phyloP scores from a whole-genome alignment of 2,113 vertebrate species.

The Gopherus evgoodei region DNA sequence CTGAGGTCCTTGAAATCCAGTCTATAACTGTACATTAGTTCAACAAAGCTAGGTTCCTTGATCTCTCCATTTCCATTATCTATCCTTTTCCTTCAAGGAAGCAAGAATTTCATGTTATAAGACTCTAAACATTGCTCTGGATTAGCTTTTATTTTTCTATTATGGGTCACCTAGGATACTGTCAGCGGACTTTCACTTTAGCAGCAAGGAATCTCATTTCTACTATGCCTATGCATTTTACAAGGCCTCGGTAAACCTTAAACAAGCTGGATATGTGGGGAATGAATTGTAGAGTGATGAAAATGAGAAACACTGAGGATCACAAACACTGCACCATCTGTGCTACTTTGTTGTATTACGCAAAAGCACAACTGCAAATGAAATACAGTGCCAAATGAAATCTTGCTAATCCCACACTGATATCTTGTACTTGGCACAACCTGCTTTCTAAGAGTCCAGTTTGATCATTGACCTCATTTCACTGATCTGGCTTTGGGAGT shows the following conservation, averaged over 20 bases:
- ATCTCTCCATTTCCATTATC: neutral
- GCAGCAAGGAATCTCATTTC: constrained; percentile 71
- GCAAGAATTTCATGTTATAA: constrained; percentile 37
- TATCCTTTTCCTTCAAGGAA: constrained; percentile 6
- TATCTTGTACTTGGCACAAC: constrained; percentile 35
- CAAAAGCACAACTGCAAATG: constrained; percentile 57
- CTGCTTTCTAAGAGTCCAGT: constrained; percentile 42
- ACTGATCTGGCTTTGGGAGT: constrained; percentile 34
- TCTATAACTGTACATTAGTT: neutral
- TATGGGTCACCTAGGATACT: constrained; percentile 50
- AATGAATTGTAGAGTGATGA: constrained; percentile 56
- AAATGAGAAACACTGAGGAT: constrained; percentile 68
- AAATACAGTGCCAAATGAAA: constrained; percentile 49
- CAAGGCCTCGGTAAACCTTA: constrained; percentile 38
- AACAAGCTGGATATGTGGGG: constrained; percentile 41
- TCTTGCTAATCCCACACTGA: constrained; percentile 56
- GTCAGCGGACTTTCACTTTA: constrained; percentile 69
- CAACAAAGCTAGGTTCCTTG: neutral
- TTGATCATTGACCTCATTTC: constrained; percentile 61
- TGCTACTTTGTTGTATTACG: constrained; percentile 39
- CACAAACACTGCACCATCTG: constrained; percentile 59
- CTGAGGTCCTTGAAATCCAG: rapidly evolving
- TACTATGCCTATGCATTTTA: constrained; percentile 42
- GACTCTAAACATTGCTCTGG: constrained; percentile 25
- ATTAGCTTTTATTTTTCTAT: constrained; percentile 61